Base-by-base conservation (phyloP, 2,888 invertebrate species). In the Dorcus hopei region DNA sequence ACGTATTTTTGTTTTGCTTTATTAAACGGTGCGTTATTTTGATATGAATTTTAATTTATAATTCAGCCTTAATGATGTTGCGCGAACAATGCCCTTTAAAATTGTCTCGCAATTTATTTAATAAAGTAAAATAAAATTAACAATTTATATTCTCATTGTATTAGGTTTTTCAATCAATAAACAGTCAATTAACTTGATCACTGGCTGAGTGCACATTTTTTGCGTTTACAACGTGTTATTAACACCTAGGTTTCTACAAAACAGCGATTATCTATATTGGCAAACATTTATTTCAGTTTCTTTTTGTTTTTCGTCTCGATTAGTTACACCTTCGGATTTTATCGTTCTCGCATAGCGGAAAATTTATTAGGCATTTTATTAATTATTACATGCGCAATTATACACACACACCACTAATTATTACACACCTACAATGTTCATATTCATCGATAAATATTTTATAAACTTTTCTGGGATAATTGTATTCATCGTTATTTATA, bases 31-130 rank as follows among this genome's bases (percentile, higher is more conserved):
- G 49, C 40, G 58, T 58, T 58, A 52, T 61, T 61, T 61, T 54
- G 51, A 61, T 58, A 54, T 58, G 51, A 57, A 61, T 61, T 57
- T 64, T 65, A 62, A 60, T 65, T 63, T 64, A 40, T 45, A 45
- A 45, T 45, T 45, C 45, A 45, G n/a, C 45, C 9, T 45, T 45
- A 45, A 45, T 45, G 45, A 45, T 45, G 23, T 45, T 45, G 45
- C n/a, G 45, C 45, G 45, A 45, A 45, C 45, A 45, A 45, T 45
- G 45, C 45, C 16, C 45, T 45, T 45, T 11, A 45, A 45, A 45
- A 45, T 45, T 45, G 45, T 45, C 45, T 45, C 45, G 45, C 45
- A 45, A 45, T 45, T 45, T 45, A 45, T 45, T 45, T 45, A 45
- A 42, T 42, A 42, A 42, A 45, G 45, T 45, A 45, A 45, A 45